A percentile compares a stretch with the other conserved stretches of the same genome.
These are phyloP conservation scores for Leptura quadrifasciata DNA, from an alignment of 2,888 invertebrate species.

Conservation along the genomic window DNA sequence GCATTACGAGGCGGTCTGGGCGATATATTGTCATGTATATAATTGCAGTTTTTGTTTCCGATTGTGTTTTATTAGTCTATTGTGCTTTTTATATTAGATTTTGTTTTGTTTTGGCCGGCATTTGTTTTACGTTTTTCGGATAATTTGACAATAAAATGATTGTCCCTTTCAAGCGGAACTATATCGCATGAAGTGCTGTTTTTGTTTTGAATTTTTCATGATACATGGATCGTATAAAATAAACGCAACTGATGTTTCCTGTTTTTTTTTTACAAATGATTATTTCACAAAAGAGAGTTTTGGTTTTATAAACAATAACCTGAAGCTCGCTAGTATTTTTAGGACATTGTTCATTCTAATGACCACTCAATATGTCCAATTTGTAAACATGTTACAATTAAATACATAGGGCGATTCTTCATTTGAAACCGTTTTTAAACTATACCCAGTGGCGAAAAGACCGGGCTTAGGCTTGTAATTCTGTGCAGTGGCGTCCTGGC, in stretches of 20 bases:
- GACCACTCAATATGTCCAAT: no score
- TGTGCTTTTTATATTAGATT: slow-evolving; percentile 72
- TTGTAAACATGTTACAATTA: no score
- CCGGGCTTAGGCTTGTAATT: no score
- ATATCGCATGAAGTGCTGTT: slow-evolving; percentile 51
- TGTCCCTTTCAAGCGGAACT: slow-evolving; percentile 61
- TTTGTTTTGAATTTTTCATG: slow-evolving; percentile 53
- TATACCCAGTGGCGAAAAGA: no score
- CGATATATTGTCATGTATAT: slow-evolving; percentile 70
- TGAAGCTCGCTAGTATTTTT: slow-evolving; percentile 8
- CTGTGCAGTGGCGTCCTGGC: no score
- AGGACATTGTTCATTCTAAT: not conserved
- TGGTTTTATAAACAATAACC: slow-evolving; percentile 18
- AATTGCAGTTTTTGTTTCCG: slow-evolving; percentile 71
- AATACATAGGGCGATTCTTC: no score
- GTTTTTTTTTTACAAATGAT: slow-evolving; percentile 18
- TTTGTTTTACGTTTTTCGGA: slow-evolving; percentile 69
- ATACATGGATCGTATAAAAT: slow-evolving; percentile 35
- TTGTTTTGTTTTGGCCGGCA: slow-evolving; percentile 67
- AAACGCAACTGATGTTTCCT: slow-evolving; percentile 44
- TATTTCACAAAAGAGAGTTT: slow-evolving; percentile 12
- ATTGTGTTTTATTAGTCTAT: slow-evolving; percentile 71
- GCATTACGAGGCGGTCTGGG: slow-evolving; percentile 68
- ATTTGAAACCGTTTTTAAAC: no score
- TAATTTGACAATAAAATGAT: slow-evolving; percentile 70